A percentile compares a stretch with the other conserved stretches of the same genome.
Conservation (phyloP, 2,113 vertebrate species). For the Pollachius pollachius region DNA sequence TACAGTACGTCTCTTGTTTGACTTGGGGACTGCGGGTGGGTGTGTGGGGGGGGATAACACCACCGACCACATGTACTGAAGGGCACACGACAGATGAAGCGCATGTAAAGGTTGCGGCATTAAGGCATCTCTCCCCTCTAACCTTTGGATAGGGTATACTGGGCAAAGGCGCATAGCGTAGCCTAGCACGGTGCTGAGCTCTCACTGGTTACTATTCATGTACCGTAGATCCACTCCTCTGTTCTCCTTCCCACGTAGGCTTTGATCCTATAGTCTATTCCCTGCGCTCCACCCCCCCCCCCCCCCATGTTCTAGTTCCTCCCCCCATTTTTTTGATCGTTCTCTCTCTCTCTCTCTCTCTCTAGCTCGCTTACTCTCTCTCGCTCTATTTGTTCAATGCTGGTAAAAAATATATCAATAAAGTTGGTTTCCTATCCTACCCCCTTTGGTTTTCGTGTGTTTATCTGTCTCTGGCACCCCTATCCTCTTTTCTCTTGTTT, state of each 20-base stretch:
- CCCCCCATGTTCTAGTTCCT: background rate
- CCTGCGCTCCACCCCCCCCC: background rate
- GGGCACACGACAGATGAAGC: no score
- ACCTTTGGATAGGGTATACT: background rate
- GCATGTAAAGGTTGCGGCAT: background rate
- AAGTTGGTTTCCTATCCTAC: no score
- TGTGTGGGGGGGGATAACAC: no score
- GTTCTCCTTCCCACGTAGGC: background rate
- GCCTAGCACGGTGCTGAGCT: background rate
- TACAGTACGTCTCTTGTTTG: no score
- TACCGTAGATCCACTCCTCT: background rate
- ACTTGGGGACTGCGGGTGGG: no score
- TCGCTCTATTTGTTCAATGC: no score
- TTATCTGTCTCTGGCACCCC: no score
- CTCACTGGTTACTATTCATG: background rate
- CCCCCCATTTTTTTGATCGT: background rate
- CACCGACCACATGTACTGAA: no score
- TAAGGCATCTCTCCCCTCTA: background rate
- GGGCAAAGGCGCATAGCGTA: background rate
- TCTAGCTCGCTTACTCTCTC: background rate
- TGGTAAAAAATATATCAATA: no score
- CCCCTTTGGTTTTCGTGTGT: no score
- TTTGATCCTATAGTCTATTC: slow-evolving; percentile 1
- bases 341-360: slow-evolving; percentile 4
- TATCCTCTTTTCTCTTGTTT: no score